Evolutionary conservation across 2,888 invertebrate species (phyloP).

Genomic region (Balanococcus diminutus): DNA sequence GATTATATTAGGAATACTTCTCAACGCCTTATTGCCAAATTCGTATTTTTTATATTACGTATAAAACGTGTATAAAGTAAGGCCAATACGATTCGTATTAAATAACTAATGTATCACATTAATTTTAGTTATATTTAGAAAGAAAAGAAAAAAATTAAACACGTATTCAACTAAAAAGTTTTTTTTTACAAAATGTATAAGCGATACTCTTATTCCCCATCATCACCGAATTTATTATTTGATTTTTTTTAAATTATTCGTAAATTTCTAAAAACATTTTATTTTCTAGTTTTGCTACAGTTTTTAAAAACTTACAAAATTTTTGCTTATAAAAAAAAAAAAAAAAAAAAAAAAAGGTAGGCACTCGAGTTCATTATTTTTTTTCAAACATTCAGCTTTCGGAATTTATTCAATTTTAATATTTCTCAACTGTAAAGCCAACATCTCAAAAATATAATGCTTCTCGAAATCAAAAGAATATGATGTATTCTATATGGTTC

Average conservation of each 20-base stretch:
- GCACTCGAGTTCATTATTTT: too few relatives aligned
- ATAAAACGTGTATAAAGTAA: slow-evolving; percentile 33
- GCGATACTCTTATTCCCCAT: slow-evolving; percentile 23
- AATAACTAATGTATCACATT: slow-evolving; percentile 44
- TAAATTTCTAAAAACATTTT: neutral
- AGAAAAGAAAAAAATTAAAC: neutral
- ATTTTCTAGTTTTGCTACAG: too few relatives aligned
- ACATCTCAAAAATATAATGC: too few relatives aligned
- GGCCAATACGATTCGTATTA: slow-evolving; percentile 35
- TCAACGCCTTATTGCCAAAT: slow-evolving; percentile 38
- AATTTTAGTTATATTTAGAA: slow-evolving; percentile 29
- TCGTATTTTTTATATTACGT: neutral
- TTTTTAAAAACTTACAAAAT: too few relatives aligned
- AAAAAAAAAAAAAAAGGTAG: too few relatives aligned
- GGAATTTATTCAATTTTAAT: too few relatives aligned
- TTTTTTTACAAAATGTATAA: slow-evolving; percentile 23
- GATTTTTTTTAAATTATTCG: neutral
- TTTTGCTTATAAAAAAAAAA: too few relatives aligned
- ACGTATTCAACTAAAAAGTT: neutral
- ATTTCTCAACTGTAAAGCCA: too few relatives aligned
- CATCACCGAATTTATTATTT: neutral
- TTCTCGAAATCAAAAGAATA: too few relatives aligned
- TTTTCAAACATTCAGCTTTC: too few relatives aligned
- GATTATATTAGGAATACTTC: slow-evolving; percentile 37
- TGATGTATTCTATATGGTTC: too few relatives aligned